Conservation (phyloP, 2,797 vertebrate genomes). For the Gymnothorax reevesii region DNA sequence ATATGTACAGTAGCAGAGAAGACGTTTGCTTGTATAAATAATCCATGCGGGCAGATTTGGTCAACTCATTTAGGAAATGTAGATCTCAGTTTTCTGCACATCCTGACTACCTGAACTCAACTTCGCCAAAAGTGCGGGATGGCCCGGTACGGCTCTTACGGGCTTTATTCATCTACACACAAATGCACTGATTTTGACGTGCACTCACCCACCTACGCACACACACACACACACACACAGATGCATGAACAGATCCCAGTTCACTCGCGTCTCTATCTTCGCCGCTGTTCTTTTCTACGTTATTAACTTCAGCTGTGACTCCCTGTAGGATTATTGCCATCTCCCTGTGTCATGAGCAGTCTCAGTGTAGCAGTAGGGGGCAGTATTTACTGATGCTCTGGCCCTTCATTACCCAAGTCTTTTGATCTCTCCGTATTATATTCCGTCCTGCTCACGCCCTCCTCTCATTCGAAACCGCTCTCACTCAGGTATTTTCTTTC, state of each 20-base stretch:
- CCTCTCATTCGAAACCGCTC: slow-evolving; percentile 29
- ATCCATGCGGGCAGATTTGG: too few relatives aligned
- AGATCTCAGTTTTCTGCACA: too few relatives aligned
- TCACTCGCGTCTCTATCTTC: neutral
- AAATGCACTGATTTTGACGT: neutral
- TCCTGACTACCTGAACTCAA: neutral
- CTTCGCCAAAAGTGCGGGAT: neutral
- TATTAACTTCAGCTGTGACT: slow-evolving; percentile 40
- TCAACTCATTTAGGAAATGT: too few relatives aligned
- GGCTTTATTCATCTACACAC: neutral
- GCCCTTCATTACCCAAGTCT: slow-evolving; percentile 42
- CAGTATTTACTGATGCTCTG: slow-evolving; percentile 38
- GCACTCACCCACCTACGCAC: neutral
- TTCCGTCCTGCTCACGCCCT: slow-evolving; percentile 28
- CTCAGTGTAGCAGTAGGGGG: slow-evolving; percentile 32
- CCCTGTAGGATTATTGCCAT: slow-evolving; percentile 35
- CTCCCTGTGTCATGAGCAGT: slow-evolving; percentile 40
- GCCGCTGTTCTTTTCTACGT: slow-evolving; percentile 31
- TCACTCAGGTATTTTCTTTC: slow-evolving; percentile 37
- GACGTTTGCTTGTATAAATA: too few relatives aligned
- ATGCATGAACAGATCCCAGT: neutral
- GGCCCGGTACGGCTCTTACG: too few relatives aligned
- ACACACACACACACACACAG: neutral
- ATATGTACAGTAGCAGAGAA: too few relatives aligned
- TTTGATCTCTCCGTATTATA: slow-evolving; percentile 52